Evolutionary conservation across 2,797 vertebrate genomes (phyloP), one percentile per base, ranked within the genome.

Genomic region (Podarcis lilfordi): DNA sequence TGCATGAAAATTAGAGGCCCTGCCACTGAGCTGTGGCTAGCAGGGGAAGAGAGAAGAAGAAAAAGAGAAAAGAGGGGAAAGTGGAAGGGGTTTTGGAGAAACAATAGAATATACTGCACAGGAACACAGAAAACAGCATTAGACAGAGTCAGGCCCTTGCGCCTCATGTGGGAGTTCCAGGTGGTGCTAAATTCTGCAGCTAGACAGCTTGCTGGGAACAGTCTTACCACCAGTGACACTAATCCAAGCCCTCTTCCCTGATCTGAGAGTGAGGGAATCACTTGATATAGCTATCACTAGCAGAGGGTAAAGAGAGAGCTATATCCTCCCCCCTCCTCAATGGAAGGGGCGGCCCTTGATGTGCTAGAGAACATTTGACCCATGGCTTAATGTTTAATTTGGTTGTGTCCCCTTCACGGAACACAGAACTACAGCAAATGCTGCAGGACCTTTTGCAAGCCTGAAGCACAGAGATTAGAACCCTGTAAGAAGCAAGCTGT

Each of bases 401-500:
- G 13, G 21, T 72, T 50, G 15, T 25, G 5, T 84, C 27, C 21
- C n/a, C 45, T 23, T 50, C 32, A 84, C 43, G 55, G 75, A 72
- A 71, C 68, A 72, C 69, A 35, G 35, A 35, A 84, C 40, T 72
- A 84, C 43, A 71, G 37, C 45, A 72, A 72, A 84, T 13, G 6
- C 6, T 5, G 45, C 45, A 72, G 29, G 45, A 32, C 7, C 29
- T 55, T 35, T 27, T 55, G n/a, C 32, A 43, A 72, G 0, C 35
- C n/a, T 64, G 40, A 75, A 74, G 85, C 0, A 5, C 85, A 43
- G 69, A 74, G 82, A 89, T 86, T 40, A 89, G 82, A 76, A 23
- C n/a, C 82, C 78, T 91, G 68, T 84, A 89, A 93, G 94, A 90
- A 94, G 80, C 88, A 61, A 71, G 77, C 32, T 78, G 87, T 87